Conservation (phyloP, 2,113 vertebrate species). For the Salvelinus fontinalis region DNA sequence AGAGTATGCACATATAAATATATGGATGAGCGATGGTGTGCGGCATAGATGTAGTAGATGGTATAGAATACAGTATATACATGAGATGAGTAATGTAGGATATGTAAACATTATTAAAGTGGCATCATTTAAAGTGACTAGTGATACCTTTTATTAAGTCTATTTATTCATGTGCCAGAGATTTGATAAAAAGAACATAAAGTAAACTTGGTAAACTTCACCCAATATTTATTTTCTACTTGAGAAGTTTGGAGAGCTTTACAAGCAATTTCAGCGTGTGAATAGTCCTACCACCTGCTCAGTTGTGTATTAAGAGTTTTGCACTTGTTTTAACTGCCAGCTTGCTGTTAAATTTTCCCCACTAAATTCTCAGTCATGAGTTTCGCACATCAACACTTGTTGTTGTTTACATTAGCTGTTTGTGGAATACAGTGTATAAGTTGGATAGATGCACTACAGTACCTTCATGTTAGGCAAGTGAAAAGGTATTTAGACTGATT, state of each 20-base stretch:
- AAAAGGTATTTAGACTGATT: background rate
- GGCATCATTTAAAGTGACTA: no score
- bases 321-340: conserved; percentile 10
- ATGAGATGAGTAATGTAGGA: no score
- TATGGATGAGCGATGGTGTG: no score
- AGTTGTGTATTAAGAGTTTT: conserved; percentile 30
- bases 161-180: no score
- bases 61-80: no score
- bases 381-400: conserved; percentile 1
- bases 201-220: background rate
- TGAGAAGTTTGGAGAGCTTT: conserved; percentile 8
- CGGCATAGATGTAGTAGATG: no score
- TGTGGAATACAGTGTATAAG: background rate
- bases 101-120: no score
- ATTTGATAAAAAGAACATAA: no score
- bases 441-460: background rate
- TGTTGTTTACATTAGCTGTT: no score
- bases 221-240: background rate
- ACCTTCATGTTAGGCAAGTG: background rate
- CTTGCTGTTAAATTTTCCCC: conserved; percentile 9
- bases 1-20: no score
- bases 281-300: conserved; percentile 23
- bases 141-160: no score
- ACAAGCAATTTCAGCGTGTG: conserved; percentile 25
- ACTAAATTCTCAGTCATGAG: background rate